Base-by-base conservation (phyloP, 2,797 vertebrate species). In the Chelidonichthys spinosus region DNA sequence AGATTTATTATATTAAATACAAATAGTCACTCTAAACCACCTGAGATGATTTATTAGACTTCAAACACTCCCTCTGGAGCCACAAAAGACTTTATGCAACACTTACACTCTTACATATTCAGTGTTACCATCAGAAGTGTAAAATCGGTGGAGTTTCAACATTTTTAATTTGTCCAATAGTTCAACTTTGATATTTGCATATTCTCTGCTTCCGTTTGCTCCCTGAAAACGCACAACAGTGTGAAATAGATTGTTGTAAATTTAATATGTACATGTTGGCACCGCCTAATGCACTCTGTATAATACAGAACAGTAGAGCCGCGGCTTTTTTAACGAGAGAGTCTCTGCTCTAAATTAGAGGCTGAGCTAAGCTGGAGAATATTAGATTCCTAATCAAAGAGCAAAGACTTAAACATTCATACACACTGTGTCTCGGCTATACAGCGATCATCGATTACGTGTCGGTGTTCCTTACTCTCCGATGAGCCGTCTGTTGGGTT, bases 261-360 rank as follows among this genome's bases (percentile, higher is more conserved):
- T 87, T 58, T 62, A 69, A 69, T 68, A 80, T 87, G 70, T 71
- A 69, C 58, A 78, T 65, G 67, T 59, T 83, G 80, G 73, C 71
- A 52, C 68, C 32, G 76, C 55, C 61, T 42, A 46, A 64, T 80
- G 76, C 76, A 72, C 74, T 85, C 56, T 70, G 43, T 79, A 54
- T 77, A 77, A 85, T 76, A 62, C 70, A 82, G 70, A 60, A 15
- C n/a, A 60, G 58, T 72, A 84, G 74, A 81, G 69, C 70, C 15
- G 39, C 7, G 13, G 43, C 83, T 82, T 56, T 59, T 76, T 71
- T 81, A 65, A 65, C 70, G 49, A 74, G 17, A 35, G 63, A 87
- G 39, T 59, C 53, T 55, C 18, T 61, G 72, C 52, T 72, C 37
- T 35, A 33, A 60, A 33, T 47, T 35, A 40, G 14, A 62, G 43